Conservation (phyloP, 2,888 invertebrate genomes). For the Rhingia rostrata region DNA sequence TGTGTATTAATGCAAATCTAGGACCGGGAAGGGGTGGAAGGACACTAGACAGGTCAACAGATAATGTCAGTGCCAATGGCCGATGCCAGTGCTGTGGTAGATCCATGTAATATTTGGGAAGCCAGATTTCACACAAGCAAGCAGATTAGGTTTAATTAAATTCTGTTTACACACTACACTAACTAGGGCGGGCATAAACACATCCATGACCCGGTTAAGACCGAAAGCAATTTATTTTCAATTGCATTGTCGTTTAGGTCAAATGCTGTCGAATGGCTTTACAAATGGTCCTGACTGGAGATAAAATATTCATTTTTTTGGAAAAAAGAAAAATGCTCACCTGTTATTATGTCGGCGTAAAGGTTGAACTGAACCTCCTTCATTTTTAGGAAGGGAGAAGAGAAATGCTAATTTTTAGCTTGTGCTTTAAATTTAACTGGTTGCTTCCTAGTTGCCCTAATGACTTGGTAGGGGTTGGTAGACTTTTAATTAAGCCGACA, state of each 20-base stretch:
- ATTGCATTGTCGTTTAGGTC: constrained; percentile 55
- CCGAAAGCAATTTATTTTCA: constrained; percentile 67
- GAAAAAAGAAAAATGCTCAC: constrained; percentile 2
- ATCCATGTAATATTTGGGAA: constrained; percentile 44
- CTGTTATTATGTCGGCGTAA: constrained; percentile 19
- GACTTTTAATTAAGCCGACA: constrained; percentile 56
- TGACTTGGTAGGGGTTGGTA: neutral
- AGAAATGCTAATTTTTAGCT: constrained; percentile 46
- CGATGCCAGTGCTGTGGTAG: neutral
- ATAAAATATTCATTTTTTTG: constrained; percentile 42
- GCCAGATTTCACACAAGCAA: constrained; percentile 67
- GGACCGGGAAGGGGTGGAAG: neutral
- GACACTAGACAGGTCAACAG: constrained; percentile 45
- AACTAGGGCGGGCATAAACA: constrained; percentile 43
- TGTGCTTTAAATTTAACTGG: constrained; percentile 1
- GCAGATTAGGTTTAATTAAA: constrained; percentile 70
- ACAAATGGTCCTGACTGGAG: constrained; percentile 38
- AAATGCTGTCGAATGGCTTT: constrained; percentile 39
- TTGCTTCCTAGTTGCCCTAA: constrained; percentile 1
- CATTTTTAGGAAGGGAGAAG: constrained; percentile 1
- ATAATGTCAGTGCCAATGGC: constrained; percentile 36
- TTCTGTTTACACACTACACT: constrained; percentile 53
- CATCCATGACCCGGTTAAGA: constrained; percentile 63
- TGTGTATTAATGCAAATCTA: constrained; percentile 50
- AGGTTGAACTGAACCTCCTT: constrained; percentile 1